Evolutionary conservation across 1,140 invertebrate genomes (phyloP).

Genomic region (Diorhabda sublineata): DNA sequence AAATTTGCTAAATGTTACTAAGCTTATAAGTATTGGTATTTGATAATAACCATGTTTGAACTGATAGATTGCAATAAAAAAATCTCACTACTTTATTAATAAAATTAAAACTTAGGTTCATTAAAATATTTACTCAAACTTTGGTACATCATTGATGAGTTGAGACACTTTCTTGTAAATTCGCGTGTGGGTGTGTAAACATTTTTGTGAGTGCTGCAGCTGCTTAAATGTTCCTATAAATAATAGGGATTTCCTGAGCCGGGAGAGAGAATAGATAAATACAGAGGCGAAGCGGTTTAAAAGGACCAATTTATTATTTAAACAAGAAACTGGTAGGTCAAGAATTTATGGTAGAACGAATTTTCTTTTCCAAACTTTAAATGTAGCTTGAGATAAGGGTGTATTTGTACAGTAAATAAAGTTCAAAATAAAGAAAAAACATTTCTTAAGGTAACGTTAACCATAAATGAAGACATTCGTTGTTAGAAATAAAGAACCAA

Average conservation of each 20-base stretch:
- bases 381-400: neutral
- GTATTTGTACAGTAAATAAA: too few species aligned
- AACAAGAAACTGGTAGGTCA: neutral
- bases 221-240: conserved; percentile 1
- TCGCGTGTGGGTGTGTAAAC: neutral
- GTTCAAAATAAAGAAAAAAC: too few species aligned
- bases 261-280: conserved; percentile 1
- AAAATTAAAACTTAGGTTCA: neutral
- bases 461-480: too few species aligned
- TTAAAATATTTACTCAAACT: neutral
- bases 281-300: neutral
- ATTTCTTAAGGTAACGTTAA: too few species aligned
- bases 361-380: neutral
- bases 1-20: too few species aligned
- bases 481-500: too few species aligned
- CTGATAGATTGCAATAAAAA: too few species aligned
- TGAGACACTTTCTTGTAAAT: neutral
- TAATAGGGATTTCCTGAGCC: neutral
- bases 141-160: neutral
- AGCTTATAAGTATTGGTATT: too few species aligned
- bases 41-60: too few species aligned
- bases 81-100: too few species aligned
- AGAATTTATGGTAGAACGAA: conserved; percentile 1
- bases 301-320: conserved; percentile 3
- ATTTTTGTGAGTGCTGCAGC: neutral